Conservation (phyloP, 2,888 invertebrate genomes). For the Thymelicus sylvestris region DNA sequence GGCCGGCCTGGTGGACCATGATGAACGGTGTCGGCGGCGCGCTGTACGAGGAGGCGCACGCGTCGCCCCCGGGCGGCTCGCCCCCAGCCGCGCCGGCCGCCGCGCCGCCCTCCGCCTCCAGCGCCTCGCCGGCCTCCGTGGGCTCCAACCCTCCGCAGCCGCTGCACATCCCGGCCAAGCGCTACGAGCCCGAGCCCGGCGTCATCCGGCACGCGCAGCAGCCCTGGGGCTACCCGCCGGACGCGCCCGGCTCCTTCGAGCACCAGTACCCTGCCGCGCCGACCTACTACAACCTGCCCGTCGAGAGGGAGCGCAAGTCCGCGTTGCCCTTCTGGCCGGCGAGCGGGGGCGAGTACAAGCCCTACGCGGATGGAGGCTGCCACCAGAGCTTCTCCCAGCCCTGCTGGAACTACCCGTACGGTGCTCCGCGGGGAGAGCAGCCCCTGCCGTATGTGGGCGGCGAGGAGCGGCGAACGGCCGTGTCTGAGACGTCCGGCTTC, state of each 20-base stretch:
- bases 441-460: constrained; percentile 89
- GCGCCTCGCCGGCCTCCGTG: constrained; percentile 85
- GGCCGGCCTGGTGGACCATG: constrained; percentile 94
- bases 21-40: constrained; percentile 92
- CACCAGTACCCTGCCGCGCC: constrained; percentile 89
- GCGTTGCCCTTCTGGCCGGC: constrained; percentile 89
- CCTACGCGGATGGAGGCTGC: constrained; percentile 85
- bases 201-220: constrained; percentile 91
- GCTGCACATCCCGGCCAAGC: constrained; percentile 95
- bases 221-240: constrained; percentile 90
- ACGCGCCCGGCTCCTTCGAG: constrained; percentile 86
- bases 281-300: constrained; percentile 90
- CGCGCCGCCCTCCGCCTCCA: constrained; percentile 85
- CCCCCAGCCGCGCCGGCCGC: constrained; percentile 89
- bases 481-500: constrained; percentile 86
- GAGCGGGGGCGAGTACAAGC: constrained; percentile 86
- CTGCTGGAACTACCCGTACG: constrained; percentile 90
- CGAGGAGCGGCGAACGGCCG: constrained; percentile 88
- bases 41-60: constrained; percentile 89
- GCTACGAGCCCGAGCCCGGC: constrained; percentile 87
- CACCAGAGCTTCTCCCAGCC: constrained; percentile 89
- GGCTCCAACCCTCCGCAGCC: constrained; percentile 90
- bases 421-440: constrained; percentile 86
- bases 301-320: constrained; percentile 87
- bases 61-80: constrained; percentile 84